Evolutionary conservation across 2,113 vertebrate species (phyloP).

Genomic region (Centropristis striata): DNA sequence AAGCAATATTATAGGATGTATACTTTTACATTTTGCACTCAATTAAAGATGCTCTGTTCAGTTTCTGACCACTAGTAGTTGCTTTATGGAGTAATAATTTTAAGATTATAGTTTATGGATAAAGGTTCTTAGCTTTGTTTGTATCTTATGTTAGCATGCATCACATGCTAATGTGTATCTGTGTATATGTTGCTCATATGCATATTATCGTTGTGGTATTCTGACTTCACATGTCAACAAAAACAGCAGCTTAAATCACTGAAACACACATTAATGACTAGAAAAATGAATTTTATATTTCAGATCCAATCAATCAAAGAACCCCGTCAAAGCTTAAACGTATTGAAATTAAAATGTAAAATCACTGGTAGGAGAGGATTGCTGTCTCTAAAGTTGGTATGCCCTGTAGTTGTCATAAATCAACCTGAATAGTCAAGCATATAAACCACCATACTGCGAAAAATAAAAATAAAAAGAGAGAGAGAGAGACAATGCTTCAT

Average conservation of each 20-base stretch:
- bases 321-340: not conserved
- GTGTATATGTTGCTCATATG: not conserved
- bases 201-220: not conserved
- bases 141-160: no score
- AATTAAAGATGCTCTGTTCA: not conserved
- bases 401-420: not conserved
- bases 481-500: not conserved
- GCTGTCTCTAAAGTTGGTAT: not conserved
- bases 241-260: no score
- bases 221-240: no score
- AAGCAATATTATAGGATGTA: not conserved
- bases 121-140: no score
- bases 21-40: not conserved
- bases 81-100: not conserved
- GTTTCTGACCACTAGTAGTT: not conserved
- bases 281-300: no score
- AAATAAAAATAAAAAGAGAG: not conserved
- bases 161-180: not conserved
- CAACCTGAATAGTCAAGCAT: not conserved
- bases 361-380: not conserved
- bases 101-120: not conserved
- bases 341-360: not conserved
- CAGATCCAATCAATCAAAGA: no score
- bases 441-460: not conserved
- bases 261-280: no score